Evolutionary conservation across 2,113 vertebrate species (phyloP), one percentile per base, ranked within the genome.

Genomic region (Thinocorus orbignyianus): DNA sequence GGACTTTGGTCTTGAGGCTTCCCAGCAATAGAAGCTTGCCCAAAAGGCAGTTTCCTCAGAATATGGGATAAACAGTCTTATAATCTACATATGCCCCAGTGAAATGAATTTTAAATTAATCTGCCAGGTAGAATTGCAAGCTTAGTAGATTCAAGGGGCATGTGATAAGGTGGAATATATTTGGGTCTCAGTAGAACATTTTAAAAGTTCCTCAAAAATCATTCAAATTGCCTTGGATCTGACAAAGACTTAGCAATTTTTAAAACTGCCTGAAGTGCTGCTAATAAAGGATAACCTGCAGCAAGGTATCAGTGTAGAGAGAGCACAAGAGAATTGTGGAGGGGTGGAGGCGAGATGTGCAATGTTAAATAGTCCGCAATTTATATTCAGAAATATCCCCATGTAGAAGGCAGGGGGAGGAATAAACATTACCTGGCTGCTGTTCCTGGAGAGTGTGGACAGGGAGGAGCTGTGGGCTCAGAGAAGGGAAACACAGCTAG

Each of bases 31-130:
- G 52, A 74, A 80, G 66, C 23, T 60, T 88, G 41, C 48, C 65
- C 86, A 30, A 74, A 77, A 90, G 44, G 46, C 61, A 78, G 68
- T 74, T 90, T 78, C 33, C 73, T 89, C 57, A 24, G 44, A 79
- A 48, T 76, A 61, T 18, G 65, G 89, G 61, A 85, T 82, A 44
- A 94, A 74, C 66, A 82, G 54, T 79, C 86, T 81, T 70, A 81
- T 41, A 88, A 65, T 48, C 15, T 65, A 74, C 46, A 17, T 46
- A 39, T 41, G 69, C 28, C 19, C 66, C 46, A 95, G 72, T 37
- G 84, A 78, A 95, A 91, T 48, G 24, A 72, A 80, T 97, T 93
- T 90, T 81, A 92, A 94, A 92, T 62, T 0, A 77, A 92, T 49
- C 55, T 74, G 44, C 49, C 52, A 13, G 17, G 41, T 84, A 72